Evolutionary conservation across 2,888 invertebrate genomes (phyloP).

Genomic region (Tetrapedia diversipes): DNA sequence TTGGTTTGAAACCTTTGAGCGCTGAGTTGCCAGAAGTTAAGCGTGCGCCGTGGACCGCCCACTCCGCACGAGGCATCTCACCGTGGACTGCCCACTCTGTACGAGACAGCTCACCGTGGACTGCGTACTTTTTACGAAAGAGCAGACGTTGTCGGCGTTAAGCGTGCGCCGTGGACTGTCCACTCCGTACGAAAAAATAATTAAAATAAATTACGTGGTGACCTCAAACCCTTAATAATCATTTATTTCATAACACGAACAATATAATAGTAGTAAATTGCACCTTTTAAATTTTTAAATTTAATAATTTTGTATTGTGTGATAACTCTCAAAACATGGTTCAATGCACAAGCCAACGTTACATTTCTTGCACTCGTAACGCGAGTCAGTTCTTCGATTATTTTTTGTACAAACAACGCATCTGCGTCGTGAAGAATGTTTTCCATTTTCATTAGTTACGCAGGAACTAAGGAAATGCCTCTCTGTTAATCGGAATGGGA

Average conservation of each 20-base stretch:
- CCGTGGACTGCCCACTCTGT: slow-evolving; percentile 11
- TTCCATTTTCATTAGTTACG: slow-evolving; percentile 28
- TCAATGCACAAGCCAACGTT: slow-evolving; percentile 25
- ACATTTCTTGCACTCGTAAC: slow-evolving; percentile 30
- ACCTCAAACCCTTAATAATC: slow-evolving; percentile 20
- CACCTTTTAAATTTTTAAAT: too few relatives aligned
- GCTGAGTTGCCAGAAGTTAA: slow-evolving; percentile 19
- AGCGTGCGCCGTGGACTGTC: too few relatives aligned
- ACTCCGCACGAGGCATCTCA: slow-evolving; percentile 8
- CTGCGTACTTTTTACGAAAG: slow-evolving; percentile 15
- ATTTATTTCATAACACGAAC: slow-evolving; percentile 26
- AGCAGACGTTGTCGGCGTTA: slow-evolving; percentile 17
- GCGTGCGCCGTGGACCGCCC: too few relatives aligned
- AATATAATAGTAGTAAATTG: slow-evolving; percentile 24
- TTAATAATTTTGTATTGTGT: slow-evolving; percentile 21
- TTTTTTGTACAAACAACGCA: slow-evolving; percentile 28
- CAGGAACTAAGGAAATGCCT: slow-evolving; percentile 36
- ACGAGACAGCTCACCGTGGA: neutral
- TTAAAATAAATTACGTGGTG: slow-evolving; percentile 5
- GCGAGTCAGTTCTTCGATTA: slow-evolving; percentile 26
- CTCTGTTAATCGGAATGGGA: slow-evolving; percentile 28
- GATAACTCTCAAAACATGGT: slow-evolving; percentile 13
- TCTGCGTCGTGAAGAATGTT: slow-evolving; percentile 32
- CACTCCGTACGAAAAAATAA: slow-evolving; percentile 17
- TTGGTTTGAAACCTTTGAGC: slow-evolving; percentile 7